Evolutionary conservation across 2,113 vertebrate species (phyloP), one percentile per base, ranked within the genome.

Genomic region (Tachycineta bicolor): DNA sequence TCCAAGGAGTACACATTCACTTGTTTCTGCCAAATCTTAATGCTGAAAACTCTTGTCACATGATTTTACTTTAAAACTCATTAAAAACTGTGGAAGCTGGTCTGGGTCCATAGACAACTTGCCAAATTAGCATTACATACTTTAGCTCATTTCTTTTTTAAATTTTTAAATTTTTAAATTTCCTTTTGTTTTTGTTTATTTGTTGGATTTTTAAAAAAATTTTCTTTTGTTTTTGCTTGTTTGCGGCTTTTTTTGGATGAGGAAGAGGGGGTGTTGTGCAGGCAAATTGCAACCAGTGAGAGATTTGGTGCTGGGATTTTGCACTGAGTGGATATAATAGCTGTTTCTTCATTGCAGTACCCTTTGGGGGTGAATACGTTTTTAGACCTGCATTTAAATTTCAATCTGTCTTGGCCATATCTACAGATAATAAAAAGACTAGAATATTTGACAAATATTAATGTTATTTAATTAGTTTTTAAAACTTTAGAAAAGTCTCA

Each of bases 381-480:
- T 83, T 58, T 21, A 93, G 49, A 80, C 3, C 3, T 58, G 22
- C 8, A 77, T 75, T 76, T 56, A 69, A 87, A 85, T 47, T 89
- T 5, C 22, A 64, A 2, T 76, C 31, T 73, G 2, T 83, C 31
- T 69, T 80, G 37, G 23, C 5, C 29, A 25, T 53, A 19, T 65
- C 25, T 50, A 55, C 69, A 17, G 9, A 29, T 62, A 91, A 37
- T 8, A 50, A 50, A 83, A 74, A 52, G 19, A 11, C 47, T 46
- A 50, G 11, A 77, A 67, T 5, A 37, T 67, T 71, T 78, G 52
- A 89, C 23, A 94, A 87, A 76, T 69, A 77, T 14, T 7, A 19
- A 31, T 89, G 28, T 4, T 50, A 49, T 76, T 95, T 94, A 46
- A 90, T 73, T 95, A 76, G 77, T 76, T 89, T 89, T 11, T 87